Conservation (phyloP, 1,140 invertebrate species). For the Harlomillsia oculata region DNA sequence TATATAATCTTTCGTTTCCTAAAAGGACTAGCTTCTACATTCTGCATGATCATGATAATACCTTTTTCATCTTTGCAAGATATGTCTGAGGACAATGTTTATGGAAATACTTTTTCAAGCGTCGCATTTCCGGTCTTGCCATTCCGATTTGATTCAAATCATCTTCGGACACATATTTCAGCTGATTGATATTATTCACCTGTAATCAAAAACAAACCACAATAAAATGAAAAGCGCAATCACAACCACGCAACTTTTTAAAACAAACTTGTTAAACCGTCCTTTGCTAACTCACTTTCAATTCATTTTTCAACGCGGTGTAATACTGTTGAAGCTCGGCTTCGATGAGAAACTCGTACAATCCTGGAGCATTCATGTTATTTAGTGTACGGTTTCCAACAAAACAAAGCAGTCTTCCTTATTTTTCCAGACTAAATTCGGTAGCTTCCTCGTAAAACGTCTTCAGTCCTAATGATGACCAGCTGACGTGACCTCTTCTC, state of each 20-base stretch:
- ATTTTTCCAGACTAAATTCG: no score
- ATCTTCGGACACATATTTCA: constrained; percentile 93
- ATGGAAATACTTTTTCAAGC: constrained; percentile 84
- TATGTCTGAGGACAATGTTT: constrained; percentile 89
- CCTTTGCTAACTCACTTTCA: constrained; percentile 43
- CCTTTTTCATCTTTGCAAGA: constrained; percentile 77
- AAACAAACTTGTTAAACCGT: no score
- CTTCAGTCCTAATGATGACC: no score
- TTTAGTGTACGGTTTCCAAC: no score
- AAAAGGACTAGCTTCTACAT: no score
- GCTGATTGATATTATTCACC: constrained; percentile 79
- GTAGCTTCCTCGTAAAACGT: no score
- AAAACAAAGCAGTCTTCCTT: no score
- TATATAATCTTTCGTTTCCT: background rate
- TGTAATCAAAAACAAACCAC: constrained; percentile 38
- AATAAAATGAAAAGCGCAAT: background rate
- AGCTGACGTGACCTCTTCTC: no score
- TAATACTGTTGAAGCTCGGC: constrained; percentile 85
- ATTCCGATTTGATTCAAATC: constrained; percentile 85
- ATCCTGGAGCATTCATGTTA: constrained; percentile 51
- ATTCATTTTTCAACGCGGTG: constrained; percentile 53
- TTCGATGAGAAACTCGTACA: constrained; percentile 82
- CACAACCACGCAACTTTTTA: background rate
- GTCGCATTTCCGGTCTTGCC: constrained; percentile 86
- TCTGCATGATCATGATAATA: no score